A percentile compares a stretch with the other conserved stretches of the same genome.
Evolutionary conservation across 2,113 vertebrate species (phyloP).

Genomic region (Propithecus coquereli): DNA sequence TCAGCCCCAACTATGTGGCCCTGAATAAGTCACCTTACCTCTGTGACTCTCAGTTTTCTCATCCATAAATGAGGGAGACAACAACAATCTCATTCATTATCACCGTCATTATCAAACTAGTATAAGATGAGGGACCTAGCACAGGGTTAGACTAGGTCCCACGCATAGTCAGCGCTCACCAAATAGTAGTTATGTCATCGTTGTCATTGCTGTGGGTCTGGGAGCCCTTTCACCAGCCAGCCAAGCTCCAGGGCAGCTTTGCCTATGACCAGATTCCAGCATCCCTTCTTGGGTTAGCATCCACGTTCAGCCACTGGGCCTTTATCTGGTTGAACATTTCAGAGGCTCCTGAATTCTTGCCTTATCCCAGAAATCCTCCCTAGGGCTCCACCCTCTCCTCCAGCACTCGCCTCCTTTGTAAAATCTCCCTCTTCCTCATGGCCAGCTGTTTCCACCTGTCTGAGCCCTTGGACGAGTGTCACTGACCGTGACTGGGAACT

Average conservation of each 20-base stretch:
- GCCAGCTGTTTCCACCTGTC: neutral
- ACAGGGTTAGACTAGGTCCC: no score
- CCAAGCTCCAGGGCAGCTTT: neutral
- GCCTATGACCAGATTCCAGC: neutral
- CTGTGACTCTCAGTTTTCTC: neutral
- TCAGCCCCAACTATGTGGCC: neutral
- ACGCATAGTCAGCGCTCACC: neutral
- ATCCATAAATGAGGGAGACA: neutral
- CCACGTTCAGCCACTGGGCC: neutral
- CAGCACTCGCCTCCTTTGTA: neutral
- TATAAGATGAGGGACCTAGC: neutral
- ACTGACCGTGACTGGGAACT: neutral
- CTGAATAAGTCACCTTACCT: neutral
- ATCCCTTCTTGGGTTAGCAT: neutral
- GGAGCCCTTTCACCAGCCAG: neutral
- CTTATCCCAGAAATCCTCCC: neutral
- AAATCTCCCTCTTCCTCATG: neutral
- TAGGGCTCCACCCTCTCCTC: neutral
- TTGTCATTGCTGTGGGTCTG: neutral
- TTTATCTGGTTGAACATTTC: neutral
- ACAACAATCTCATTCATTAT: neutral
- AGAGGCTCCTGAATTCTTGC: neutral
- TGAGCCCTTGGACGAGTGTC: neutral
- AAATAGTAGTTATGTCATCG: neutral
- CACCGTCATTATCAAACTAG: neutral